Percentiles rank a stretch among this genome's conserved stretches.
Evolutionary conservation across 2,888 invertebrate species (phyloP).

Genomic region (Drosophila anomalata): DNA sequence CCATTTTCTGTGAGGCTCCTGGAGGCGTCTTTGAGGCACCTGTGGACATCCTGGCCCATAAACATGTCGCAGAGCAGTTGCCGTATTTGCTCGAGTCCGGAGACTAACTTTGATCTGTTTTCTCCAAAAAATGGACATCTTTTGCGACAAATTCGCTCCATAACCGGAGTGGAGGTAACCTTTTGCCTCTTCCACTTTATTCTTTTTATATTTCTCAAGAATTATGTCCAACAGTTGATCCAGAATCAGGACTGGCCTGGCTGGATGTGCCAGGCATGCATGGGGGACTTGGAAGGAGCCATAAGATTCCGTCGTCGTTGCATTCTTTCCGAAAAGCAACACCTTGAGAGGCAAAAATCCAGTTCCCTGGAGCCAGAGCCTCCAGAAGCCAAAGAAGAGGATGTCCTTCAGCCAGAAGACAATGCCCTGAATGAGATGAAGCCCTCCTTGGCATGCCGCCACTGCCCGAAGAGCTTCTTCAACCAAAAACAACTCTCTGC

Average conservation of each 20-base stretch:
- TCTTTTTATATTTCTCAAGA: not conserved
- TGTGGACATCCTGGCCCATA: not conserved
- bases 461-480: slow-evolving; percentile 14
- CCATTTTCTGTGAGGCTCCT: not conserved
- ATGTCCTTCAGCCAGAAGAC: not conserved
- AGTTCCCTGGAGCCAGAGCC: not conserved
- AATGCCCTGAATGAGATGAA: not conserved
- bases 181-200: not conserved
- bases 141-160: not conserved
- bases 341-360: not conserved
- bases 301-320: not conserved
- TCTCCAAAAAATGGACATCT: not conserved
- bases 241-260: not conserved
- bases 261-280: not conserved
- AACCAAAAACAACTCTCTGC: not conserved
- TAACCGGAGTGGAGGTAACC: not conserved
- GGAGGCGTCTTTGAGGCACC: too few species aligned
- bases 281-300: not conserved
- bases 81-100: not conserved
- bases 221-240: not conserved
- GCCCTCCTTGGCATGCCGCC: slow-evolving; percentile 12
- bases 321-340: not conserved
- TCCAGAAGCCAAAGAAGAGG: not conserved
- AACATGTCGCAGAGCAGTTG: not conserved
- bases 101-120: not conserved